Evolutionary conservation across 2,888 invertebrate genomes (phyloP), one percentile per base, ranked within the genome.

Genomic region (Caenorhabditis parvicauda): DNA sequence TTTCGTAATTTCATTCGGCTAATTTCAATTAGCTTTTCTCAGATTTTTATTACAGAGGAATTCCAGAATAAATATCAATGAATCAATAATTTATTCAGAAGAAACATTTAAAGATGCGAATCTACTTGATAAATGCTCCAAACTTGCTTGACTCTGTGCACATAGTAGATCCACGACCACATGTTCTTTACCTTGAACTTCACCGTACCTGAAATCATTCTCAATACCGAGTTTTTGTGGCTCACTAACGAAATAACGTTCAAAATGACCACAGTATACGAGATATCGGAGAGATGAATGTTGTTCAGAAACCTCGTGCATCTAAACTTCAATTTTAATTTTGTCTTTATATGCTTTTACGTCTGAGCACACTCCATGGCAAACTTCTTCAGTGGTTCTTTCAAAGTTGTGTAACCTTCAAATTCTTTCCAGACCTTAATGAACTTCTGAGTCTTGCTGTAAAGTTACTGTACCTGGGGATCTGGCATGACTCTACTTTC

Each of bases 261-360:
- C 21, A 62, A 47, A 22, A 72, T 55, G 1, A 60, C 57, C 12
- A 69, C 69, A 1, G 57, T 37, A 53, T 72, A 72, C 56, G 66
- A 48, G 17, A 37, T 52, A 49, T 72, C 72, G 3, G 62, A 63
- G 35, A 64, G 41, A 37, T 74, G 67, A 27, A 74, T 72, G 53
- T 74, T 74, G 55, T 74, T 74, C 46, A 71, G 46, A 54, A 65
- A 74, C 9, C 73, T 64, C 37, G 66, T 69, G 44, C 70, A 66
- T 37, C 70, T 72, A 72, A 65, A 41, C 24, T 4, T 19, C 21
- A 21, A 32, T 49, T 27, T 43, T 19, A 22, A 43, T 25, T 39
- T 27, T n/a, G 45, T 29, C 44, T 12, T 7, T 27, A 28, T 37
- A 19, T 5, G 6, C 32, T 14, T 12, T 12, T 42, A 72, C 72